These are phyloP conservation scores for Euwallacea similis DNA, from an alignment of 1,140 invertebrate species.

Conservation along the genomic window DNA sequence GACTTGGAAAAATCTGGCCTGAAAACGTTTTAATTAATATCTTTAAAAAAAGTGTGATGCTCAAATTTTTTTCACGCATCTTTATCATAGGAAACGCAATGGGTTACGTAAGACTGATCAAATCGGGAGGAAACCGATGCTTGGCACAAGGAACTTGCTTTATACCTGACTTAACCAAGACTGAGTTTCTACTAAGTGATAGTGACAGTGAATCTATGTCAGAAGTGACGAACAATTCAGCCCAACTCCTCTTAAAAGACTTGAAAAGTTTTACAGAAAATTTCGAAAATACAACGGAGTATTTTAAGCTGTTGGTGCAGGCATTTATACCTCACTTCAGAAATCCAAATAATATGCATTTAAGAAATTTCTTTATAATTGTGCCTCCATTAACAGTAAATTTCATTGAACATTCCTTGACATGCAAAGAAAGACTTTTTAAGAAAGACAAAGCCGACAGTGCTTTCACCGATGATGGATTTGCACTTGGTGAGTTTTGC, in stretches of 20 bases:
- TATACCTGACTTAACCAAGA: constrained; percentile 80
- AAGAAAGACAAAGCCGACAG: constrained; percentile 84
- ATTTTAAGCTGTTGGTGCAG: constrained; percentile 91
- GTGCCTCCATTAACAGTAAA: constrained; percentile 93
- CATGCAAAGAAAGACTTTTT: constrained; percentile 89
- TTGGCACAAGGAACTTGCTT: constrained; percentile 89
- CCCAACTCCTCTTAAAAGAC: constrained; percentile 74
- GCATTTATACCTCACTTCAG: constrained; percentile 90
- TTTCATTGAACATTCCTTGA: constrained; percentile 91
- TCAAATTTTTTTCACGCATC: constrained; percentile 4
- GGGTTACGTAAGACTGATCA: constrained; percentile 92
- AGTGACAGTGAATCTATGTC: constrained; percentile 71
- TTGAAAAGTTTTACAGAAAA: constrained; percentile 79
- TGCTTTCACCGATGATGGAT: constrained; percentile 97
- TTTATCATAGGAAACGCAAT: constrained; percentile 82
- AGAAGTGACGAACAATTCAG: constrained; percentile 64
- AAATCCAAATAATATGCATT: constrained; percentile 84
- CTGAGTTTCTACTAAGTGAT: constrained; percentile 51
- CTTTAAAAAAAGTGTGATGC: neutral
- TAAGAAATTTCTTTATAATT: constrained; percentile 93
- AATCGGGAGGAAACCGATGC: constrained; percentile 91
- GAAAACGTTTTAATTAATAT: constrained; percentile 1
- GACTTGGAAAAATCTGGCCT: too few relatives aligned
- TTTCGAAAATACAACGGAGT: constrained; percentile 92
- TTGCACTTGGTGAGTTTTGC: constrained; percentile 80